Conservation (phyloP, 2,888 invertebrate genomes). For the Dilophus febrilis region DNA sequence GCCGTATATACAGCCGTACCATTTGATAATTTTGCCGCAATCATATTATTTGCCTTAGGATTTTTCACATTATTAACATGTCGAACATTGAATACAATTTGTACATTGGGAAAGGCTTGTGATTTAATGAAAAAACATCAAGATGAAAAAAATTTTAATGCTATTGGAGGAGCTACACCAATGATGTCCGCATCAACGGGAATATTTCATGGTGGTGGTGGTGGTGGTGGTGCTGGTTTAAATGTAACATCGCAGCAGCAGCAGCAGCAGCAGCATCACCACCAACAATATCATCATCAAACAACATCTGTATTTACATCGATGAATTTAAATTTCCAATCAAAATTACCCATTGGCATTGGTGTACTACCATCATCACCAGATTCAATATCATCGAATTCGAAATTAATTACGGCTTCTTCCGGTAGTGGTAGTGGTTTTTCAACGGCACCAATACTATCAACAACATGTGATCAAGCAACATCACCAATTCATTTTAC, state of each 20-base stretch:
- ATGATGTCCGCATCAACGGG: background rate
- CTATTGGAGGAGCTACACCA: background rate
- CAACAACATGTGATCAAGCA: slow-evolving; percentile 13
- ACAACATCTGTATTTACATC: too few species aligned
- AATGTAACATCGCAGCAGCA: too few species aligned
- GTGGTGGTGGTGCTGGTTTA: too few species aligned
- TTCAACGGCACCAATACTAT: background rate
- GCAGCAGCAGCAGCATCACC: too few species aligned
- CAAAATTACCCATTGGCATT: background rate
- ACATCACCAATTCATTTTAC: slow-evolving; percentile 12
- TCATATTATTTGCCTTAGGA: slow-evolving; percentile 53
- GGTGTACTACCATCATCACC: background rate
- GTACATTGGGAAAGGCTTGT: slow-evolving; percentile 82
- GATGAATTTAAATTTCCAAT: background rate
- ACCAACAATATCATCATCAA: too few species aligned
- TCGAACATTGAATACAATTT: slow-evolving; percentile 68
- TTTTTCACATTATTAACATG: slow-evolving; percentile 60
- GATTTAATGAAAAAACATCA: slow-evolving; percentile 65
- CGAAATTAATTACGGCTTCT: too few species aligned
- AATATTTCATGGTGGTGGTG: too few species aligned
- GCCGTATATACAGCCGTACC: slow-evolving; percentile 71
- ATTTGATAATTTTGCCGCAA: slow-evolving; percentile 51
- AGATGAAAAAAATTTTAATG: slow-evolving; percentile 24
- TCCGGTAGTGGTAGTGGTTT: background rate
- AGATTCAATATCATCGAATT: background rate